Conservation (phyloP, 2,888 invertebrate species). For the Lymantria monacha region DNA sequence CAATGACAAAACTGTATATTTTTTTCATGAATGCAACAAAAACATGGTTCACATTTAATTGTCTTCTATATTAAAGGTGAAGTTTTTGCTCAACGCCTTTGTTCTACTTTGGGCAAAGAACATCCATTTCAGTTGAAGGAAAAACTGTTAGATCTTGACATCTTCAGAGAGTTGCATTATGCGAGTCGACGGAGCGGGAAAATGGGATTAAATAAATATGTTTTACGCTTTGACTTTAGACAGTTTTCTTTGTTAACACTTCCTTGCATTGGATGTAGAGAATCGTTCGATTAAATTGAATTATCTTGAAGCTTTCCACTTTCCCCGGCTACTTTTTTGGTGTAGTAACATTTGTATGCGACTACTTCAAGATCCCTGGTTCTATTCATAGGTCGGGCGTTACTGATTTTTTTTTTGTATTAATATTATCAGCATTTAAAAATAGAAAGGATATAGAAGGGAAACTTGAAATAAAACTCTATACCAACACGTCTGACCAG, state of each 20-base stretch:
- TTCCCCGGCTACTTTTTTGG: no score
- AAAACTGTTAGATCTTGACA: background rate
- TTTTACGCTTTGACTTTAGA: background rate
- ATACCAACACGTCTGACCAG: no score
- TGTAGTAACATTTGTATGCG: no score
- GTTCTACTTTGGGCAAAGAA: background rate
- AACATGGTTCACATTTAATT: background rate
- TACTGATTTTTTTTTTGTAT: no score
- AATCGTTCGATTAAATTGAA: constrained; percentile 5
- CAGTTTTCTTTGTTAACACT: constrained; percentile 1
- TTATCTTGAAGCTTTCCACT: background rate
- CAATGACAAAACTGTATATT: background rate
- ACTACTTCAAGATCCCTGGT: no score
- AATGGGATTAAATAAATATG: background rate
- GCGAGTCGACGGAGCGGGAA: background rate
- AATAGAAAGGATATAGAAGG: no score
- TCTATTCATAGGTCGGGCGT: no score
- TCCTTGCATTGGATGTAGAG: constrained; percentile 1
- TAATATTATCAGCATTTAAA: no score
- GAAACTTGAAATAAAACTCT: no score
- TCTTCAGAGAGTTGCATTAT: background rate
- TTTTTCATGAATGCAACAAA: background rate
- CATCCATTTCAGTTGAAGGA: background rate
- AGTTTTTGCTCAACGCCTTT: background rate
- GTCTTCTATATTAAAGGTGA: background rate